phyloP scores from a whole-genome alignment of 2,113 vertebrate species.

The Oncorhynchus masou region DNA sequence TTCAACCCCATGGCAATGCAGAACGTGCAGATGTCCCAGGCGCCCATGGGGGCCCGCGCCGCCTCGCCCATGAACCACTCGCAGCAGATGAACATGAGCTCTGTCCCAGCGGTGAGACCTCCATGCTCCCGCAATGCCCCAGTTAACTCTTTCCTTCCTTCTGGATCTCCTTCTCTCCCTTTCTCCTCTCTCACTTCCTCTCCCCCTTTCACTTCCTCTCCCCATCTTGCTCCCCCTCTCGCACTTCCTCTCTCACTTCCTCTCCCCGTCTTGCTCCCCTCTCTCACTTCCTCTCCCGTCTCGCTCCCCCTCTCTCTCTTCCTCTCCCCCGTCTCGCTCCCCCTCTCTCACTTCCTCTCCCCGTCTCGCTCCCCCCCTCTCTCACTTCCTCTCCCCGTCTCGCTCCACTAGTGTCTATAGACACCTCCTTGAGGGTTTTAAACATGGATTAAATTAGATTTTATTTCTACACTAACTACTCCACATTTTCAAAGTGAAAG shows the following conservation, averaged over 20 bases:
- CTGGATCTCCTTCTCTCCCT: neutral
- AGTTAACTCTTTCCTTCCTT: neutral
- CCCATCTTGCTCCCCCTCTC: neutral
- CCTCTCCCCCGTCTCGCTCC: neutral
- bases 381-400: neutral
- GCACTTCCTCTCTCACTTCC: neutral
- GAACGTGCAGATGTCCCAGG: constrained; percentile 89
- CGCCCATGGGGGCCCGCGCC: constrained; percentile 85
- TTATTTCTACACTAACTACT: too few species aligned
- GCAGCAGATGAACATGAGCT: constrained; percentile 90
- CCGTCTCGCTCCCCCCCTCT: neutral
- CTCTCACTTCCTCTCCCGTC: too few species aligned
- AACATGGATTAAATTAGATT: too few species aligned
- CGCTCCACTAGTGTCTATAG: neutral
- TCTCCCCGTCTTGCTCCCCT: neutral
- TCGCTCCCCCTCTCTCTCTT: too few species aligned
- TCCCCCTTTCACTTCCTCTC: neutral
- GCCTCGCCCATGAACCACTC: constrained; percentile 92
- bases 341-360: neutral
- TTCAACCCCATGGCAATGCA: constrained; percentile 92
- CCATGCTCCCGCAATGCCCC: neutral
- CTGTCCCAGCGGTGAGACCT: constrained; percentile 82
- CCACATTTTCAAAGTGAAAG: too few species aligned
- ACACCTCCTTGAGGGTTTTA: too few species aligned
- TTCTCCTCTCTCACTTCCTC: neutral